A percentile compares a stretch with the other conserved stretches of the same genome.
Evolutionary conservation across 1,140 invertebrate species (phyloP).

Genomic region (roundworm (Caenorhabditis elegans)): WBcel235 BX284603.4:8553001-8553500

Average conservation of each 20-base stretch:
- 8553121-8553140: slow-evolving; percentile 40
- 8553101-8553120: slow-evolving; percentile 41
- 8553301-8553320: background rate
- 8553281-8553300: slow-evolving; percentile 4
- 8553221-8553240: slow-evolving; percentile 36
- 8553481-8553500: too few relatives aligned
- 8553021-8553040: slow-evolving; percentile 18
- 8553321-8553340: slow-evolving; percentile 10
- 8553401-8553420: background rate
- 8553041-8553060: slow-evolving; percentile 41
- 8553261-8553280: background rate
- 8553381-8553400: slow-evolving; percentile 33
- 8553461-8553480: too few relatives aligned
- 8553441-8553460: too few relatives aligned
- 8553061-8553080: slow-evolving; percentile 42
- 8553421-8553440: background rate
- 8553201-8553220: slow-evolving; percentile 38
- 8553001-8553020: slow-evolving; percentile 39
- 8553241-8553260: slow-evolving; percentile 37
- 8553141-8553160: slow-evolving; percentile 33
- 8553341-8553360: background rate
- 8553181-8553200: slow-evolving; percentile 42
- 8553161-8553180: slow-evolving; percentile 36
- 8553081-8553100: slow-evolving; percentile 46
- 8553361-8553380: slow-evolving; percentile 34